These are phyloP conservation scores for Harpagoxenus sublaevis DNA, from an alignment of 2,888 invertebrate genomes.

Conservation along the genomic window DNA sequence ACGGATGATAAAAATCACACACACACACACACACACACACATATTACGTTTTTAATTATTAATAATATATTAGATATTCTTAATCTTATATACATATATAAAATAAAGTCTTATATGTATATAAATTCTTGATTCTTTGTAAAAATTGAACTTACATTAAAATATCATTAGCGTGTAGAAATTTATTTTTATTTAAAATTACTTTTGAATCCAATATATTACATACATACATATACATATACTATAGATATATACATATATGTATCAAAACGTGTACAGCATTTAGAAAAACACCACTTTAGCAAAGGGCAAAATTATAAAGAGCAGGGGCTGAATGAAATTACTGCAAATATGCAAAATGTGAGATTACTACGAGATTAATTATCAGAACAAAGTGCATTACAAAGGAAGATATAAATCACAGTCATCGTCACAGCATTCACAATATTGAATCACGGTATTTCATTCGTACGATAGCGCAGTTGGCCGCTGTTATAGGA, in stretches of 20 bases:
- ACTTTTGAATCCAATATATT: not conserved
- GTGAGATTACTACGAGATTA: conserved; percentile 41
- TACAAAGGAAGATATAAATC: conserved; percentile 49
- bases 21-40: too few species aligned
- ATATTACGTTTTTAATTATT: not conserved
- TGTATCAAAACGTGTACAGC: not conserved
- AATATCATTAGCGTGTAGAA: not conserved
- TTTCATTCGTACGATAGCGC: conserved; percentile 38
- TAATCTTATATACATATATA: not conserved
- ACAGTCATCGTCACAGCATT: conserved; percentile 34
- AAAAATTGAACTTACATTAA: not conserved
- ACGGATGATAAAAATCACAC: too few species aligned
- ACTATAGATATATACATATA: too few species aligned
- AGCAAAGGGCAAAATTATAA: conserved; percentile 22
- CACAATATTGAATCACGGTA: conserved; percentile 49
- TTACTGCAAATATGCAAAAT: conserved; percentile 24
- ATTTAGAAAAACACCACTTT: not conserved
- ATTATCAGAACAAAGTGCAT: conserved; percentile 33
- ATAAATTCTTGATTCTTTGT: not conserved
- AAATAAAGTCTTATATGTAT: not conserved
- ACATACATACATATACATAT: not conserved
- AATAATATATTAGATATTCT: not conserved
- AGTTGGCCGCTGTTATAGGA: conserved; percentile 34
- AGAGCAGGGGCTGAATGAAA: conserved; percentile 3
- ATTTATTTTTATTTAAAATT: conserved; percentile 19